Conservation (phyloP, 2,797 vertebrate genomes). For the Brotula barbata region DNA sequence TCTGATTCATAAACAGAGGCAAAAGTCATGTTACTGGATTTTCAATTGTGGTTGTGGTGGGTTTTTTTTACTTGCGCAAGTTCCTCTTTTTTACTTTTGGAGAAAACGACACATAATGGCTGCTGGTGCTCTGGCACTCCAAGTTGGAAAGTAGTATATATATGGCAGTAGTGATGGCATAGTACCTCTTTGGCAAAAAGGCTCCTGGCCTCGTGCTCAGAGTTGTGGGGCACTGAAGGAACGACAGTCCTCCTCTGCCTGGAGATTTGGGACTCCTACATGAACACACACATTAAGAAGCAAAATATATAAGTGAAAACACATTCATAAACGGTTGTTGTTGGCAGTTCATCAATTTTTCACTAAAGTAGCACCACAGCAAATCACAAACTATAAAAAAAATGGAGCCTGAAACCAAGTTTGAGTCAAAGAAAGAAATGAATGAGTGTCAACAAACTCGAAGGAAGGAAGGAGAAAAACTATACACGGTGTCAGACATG, state of each 20-base stretch:
- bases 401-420: conserved; percentile 7
- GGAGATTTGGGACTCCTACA: conserved; percentile 85
- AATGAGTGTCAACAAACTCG: conserved; percentile 18
- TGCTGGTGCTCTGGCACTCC: not conserved
- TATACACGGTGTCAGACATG: conserved; percentile 4
- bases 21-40: no score
- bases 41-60: no score
- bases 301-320: not conserved
- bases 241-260: conserved; percentile 88
- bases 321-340: not conserved
- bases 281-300: not conserved
- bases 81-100: conserved; percentile 2
- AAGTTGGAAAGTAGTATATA: no score
- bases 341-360: conserved; percentile 7
- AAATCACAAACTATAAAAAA: not conserved
- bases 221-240: conserved; percentile 91
- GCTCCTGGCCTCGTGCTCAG: conserved; percentile 88
- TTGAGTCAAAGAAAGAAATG: conserved; percentile 12
- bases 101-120: not conserved
- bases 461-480: not conserved
- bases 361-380: not conserved
- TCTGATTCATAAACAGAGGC: no score
- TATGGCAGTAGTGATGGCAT: not conserved
- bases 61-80: not conserved
- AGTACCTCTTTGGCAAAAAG: conserved; percentile 96